phyloP scores from a whole-genome alignment of 23 tunicate genomes.

The Oikopleura albicans region DNA sequence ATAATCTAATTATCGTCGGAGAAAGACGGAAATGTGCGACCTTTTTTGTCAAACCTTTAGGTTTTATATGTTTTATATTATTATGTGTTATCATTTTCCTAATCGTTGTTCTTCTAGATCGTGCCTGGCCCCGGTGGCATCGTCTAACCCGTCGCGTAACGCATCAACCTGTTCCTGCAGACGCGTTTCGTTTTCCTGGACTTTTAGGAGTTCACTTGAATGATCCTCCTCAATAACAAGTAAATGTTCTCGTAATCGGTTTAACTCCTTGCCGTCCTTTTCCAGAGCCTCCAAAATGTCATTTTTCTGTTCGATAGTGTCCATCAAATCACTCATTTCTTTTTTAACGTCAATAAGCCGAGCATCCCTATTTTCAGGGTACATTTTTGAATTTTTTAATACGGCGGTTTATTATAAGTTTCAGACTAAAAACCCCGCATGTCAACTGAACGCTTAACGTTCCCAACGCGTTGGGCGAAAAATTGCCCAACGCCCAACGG shows the following conservation, averaged over 20 bases:
- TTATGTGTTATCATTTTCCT: not conserved
- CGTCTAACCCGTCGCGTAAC: not conserved
- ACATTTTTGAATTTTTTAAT: too few species aligned
- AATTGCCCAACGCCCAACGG: too few species aligned
- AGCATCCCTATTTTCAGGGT: too few species aligned
- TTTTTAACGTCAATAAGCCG: not conserved
- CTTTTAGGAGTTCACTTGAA: not conserved
- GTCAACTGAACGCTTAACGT: too few species aligned
- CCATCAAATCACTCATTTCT: not conserved
- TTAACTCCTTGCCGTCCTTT: not conserved
- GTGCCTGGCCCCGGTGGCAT: not conserved
- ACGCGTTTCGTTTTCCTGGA: not conserved
- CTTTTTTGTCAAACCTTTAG: too few species aligned
- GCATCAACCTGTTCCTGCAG: constrained; percentile 12
- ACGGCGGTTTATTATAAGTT: too few species aligned
- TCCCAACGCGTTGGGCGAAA: too few species aligned
- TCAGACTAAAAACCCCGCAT: too few species aligned
- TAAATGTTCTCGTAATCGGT: not conserved
- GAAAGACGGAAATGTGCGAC: too few species aligned
- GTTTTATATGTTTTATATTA: too few species aligned
- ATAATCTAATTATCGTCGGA: too few species aligned
- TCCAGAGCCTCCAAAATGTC: not conserved
- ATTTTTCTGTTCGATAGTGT: not conserved
- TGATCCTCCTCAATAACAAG: not conserved
- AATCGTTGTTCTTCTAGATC: not conserved